These are phyloP conservation scores for Centrocercus urophasianus DNA, from an alignment of 2,113 vertebrate genomes.

Conservation along the genomic window DNA sequence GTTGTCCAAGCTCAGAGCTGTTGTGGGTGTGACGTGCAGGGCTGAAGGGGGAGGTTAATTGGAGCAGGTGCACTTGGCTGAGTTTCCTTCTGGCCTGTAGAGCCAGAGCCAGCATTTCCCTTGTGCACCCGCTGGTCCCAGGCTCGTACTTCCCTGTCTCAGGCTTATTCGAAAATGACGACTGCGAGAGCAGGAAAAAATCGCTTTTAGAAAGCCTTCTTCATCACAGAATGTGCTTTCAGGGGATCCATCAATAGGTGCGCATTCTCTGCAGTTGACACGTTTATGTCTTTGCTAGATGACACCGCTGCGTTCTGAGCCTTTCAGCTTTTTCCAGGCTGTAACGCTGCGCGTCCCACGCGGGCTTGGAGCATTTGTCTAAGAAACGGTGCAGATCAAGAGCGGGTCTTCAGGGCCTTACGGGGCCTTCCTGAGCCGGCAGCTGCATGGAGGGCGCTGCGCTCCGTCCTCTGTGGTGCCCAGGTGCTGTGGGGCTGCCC, in stretches of 20 bases:
- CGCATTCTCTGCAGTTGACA: neutral
- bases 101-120: neutral
- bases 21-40: neutral
- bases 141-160: neutral
- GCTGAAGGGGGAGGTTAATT: neutral
- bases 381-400: neutral
- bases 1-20: neutral
- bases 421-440: neutral
- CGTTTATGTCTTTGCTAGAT: slow-evolving; percentile 6
- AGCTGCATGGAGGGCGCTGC: neutral
- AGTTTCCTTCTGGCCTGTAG: neutral
- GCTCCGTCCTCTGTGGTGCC: neutral
- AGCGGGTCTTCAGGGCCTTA: neutral
- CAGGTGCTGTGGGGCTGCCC: neutral
- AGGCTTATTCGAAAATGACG: slow-evolving; percentile 5
- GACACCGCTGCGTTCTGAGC: neutral
- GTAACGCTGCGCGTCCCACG: neutral
- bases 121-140: neutral
- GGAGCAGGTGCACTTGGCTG: neutral
- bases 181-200: neutral
- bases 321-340: neutral
- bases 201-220: neutral
- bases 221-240: neutral
- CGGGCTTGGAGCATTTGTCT: neutral
- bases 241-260: neutral